A percentile compares a stretch with the other conserved stretches of the same genome.
Conservation (phyloP, 2,888 invertebrate species). For the Megamerina dolium region DNA sequence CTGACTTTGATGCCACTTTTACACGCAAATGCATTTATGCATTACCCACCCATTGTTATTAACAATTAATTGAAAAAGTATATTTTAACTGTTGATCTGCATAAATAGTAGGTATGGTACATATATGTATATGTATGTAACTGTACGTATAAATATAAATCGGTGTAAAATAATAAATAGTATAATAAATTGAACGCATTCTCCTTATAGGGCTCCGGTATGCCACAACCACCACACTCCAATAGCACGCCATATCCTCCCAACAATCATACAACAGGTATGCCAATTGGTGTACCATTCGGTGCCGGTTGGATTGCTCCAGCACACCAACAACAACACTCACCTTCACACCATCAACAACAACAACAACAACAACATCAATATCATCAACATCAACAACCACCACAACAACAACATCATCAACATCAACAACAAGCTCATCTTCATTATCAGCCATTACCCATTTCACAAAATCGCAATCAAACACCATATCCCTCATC, state of each 20-base stretch:
- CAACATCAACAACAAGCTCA: conserved; percentile 18
- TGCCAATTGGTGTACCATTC: conserved; percentile 36
- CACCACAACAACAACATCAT: conserved; percentile 21
- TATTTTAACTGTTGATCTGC: no score
- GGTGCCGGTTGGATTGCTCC: conserved; percentile 44
- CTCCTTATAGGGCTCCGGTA: conserved; percentile 48
- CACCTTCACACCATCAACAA: conserved; percentile 24
- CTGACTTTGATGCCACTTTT: no score
- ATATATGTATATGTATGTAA: no score
- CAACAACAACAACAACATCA: conserved; percentile 22
- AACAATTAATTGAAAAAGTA: no score
- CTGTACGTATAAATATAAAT: no score
- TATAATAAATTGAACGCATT: conserved; percentile 7
- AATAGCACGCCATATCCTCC: conserved; percentile 25
- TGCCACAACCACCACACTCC: conserved; percentile 37
- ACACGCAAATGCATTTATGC: no score
- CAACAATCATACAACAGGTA: conserved; percentile 25
- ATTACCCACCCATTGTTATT: no score
- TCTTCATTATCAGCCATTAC: conserved; percentile 24
- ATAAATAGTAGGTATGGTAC: no score
- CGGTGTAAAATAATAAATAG: no score
- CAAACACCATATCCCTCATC: conserved; percentile 26
- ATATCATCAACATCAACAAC: conserved; percentile 16
- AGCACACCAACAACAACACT: conserved; percentile 28
- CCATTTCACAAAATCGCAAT: conserved; percentile 3